Evolutionary conservation across 2,113 vertebrate species (phyloP), one percentile per base, ranked within the genome.

Genomic region (Emydura subglobosa): DNA sequence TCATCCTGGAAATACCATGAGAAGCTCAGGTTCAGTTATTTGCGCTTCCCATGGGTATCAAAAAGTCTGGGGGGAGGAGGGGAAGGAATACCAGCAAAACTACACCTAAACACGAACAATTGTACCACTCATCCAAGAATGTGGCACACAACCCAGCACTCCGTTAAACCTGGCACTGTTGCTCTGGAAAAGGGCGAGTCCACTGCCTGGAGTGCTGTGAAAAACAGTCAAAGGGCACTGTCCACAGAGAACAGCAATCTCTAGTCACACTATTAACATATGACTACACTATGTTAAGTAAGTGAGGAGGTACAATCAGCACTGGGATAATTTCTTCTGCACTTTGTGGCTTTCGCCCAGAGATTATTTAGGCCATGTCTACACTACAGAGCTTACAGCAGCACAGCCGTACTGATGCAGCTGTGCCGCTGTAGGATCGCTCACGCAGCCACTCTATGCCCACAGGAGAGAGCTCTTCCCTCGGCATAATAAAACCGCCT

Each of bases 181-280:
- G 34, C 65, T 39, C 65, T 68, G 17, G 17, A n/a, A 39, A 21
- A 68, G 34, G 65, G 34, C 9, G 17, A 39, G 34, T 9, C 31
- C 65, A 7, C n/a, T 72, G 65, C 9, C n/a, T 72, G 65, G 53
- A 21, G 81, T 34, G 7, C 59, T 78, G 87, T 42, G 42, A 84
- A 12, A n/a, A 11, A 12, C 29, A 29, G 21, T 42, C 0, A 0
- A 7, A 54, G 22, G 29, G 31, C 55, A n/a, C 82, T 65, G 59
- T 34, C 50, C 47, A 17, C 13, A 19, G 51, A 31, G 54, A n/a
- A 22, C 24, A 72, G 12, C 34, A 65, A 55, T 50, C 54, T 59
- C 13, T 82, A 81, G 51, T 54, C 2, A 4, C 1, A 7, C 0
- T 2, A 7, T 21, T n/a, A 25, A 24, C 50, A 39, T 0, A 9